A percentile compares a stretch with the other conserved stretches of the same genome.
phyloP scores from a whole-genome alignment of 2,113 vertebrate species.

The Oncorhynchus tshawytscha region DNA sequence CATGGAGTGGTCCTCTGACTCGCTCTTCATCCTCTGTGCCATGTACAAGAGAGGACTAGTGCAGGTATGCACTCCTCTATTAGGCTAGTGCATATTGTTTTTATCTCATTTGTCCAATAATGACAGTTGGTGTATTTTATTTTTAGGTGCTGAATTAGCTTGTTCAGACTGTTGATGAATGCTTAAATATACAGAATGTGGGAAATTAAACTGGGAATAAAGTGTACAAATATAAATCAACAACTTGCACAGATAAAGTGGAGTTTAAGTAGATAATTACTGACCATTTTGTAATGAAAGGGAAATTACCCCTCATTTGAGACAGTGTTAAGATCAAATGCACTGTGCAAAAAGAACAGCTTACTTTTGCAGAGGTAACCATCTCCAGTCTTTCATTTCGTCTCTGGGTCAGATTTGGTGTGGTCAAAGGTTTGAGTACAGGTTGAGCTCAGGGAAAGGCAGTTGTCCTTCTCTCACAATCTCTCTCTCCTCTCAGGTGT shows the following conservation, averaged over 20 bases:
- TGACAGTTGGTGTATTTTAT: neutral
- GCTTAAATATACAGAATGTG: neutral
- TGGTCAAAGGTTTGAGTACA: neutral
- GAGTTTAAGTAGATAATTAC: too few relatives aligned
- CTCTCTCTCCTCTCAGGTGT: slow-evolving; percentile 75
- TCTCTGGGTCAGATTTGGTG: neutral
- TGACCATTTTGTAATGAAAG: too few relatives aligned
- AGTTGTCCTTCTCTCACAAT: neutral
- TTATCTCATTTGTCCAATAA: neutral
- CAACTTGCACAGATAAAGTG: too few relatives aligned
- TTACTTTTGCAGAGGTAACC: slow-evolving; percentile 81
- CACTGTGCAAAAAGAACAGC: slow-evolving; percentile 7
- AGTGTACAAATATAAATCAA: neutral
- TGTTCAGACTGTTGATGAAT: neutral
- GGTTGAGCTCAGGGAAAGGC: neutral
- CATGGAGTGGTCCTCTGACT: slow-evolving; percentile 93
- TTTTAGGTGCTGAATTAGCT: neutral
- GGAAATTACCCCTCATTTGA: too few relatives aligned
- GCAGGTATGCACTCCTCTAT: slow-evolving; percentile 75
- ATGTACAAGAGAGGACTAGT: slow-evolving; percentile 92
- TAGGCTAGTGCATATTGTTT: neutral
- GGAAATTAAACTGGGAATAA: neutral
- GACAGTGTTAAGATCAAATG: too few relatives aligned
- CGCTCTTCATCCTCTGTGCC: slow-evolving; percentile 90
- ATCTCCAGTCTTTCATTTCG: slow-evolving; percentile 79